A percentile compares a stretch with the other conserved stretches of the same genome.
Evolutionary conservation across 2,888 invertebrate species (phyloP).

Genomic region (Hedya salicella): DNA sequence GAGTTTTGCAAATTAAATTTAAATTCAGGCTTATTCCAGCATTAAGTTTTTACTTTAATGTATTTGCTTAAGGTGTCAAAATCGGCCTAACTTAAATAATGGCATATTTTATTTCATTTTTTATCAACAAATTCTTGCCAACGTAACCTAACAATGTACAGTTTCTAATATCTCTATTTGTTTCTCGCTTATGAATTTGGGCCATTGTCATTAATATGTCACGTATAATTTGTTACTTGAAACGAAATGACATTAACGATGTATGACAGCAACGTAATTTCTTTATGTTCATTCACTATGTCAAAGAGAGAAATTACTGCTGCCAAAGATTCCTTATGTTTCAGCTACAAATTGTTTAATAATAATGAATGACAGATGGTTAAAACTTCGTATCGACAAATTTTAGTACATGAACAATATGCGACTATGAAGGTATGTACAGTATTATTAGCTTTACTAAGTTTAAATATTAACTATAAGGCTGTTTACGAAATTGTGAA

Average conservation of each 20-base stretch:
- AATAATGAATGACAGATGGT: background rate
- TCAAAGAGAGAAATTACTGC: background rate
- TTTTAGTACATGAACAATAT: constrained; percentile 44
- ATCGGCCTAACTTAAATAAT: background rate
- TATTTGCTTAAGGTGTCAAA: constrained; percentile 7
- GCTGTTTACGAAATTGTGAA: constrained; percentile 16
- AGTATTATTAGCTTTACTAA: constrained; percentile 84
- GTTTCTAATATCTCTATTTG: constrained; percentile 30
- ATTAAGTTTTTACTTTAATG: too few relatives aligned
- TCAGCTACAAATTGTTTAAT: background rate
- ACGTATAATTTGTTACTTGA: background rate
- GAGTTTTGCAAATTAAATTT: too few relatives aligned
- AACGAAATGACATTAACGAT: background rate
- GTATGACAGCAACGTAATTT: background rate
- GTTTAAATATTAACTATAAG: constrained; percentile 55
- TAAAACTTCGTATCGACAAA: background rate
- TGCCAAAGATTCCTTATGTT: background rate
- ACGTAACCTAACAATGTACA: constrained; percentile 58
- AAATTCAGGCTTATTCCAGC: too few relatives aligned
- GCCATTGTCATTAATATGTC: constrained; percentile 1
- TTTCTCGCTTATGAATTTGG: background rate
- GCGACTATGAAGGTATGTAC: constrained; percentile 78
- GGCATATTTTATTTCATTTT: constrained; percentile 11
- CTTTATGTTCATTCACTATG: background rate
- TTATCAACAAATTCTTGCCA: constrained; percentile 69